Base-by-base conservation (phyloP, 1,140 invertebrate species). In the Elymnias hypermnestra region DNA sequence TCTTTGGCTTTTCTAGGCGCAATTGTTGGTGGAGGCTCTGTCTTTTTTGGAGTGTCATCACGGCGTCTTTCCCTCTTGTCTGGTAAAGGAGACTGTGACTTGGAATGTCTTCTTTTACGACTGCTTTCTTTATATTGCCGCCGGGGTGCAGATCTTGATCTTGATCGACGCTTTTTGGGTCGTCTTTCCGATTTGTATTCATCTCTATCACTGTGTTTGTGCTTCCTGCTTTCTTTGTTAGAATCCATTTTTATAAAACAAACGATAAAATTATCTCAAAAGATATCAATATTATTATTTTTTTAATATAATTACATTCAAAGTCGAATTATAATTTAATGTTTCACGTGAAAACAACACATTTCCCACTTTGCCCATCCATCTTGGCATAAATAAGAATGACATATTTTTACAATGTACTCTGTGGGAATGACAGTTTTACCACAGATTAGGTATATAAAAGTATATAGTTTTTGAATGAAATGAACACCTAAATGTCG, bases 1-100 rank as follows among this genome's bases (percentile, higher is more conserved):
- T 89, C 89, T 65, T 91, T 91, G 23, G 74, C 55, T 58, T 76
- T 78, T 35, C 73, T 55, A 22, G 52, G 57, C 18, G 70, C 69
- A 14, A 39, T 49, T 7, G 65, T 63, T 31, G 56, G 57, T 46
- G 69, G 71, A 0, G 36, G 31, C 33, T 57, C 55, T 14, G 37
- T 14, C 4, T 57, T 57, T 48, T 63, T 69, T 21, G 58, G 39
- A 4, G 44, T 39, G 29, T 68, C 58, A 44, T 63, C 54, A 23
- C 53, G 54, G 18, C 52, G 57, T 51, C 61, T 77, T 18, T 70
- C 72, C 10, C 61, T 47, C 47, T 69, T 75, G 1, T 31, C 28
- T 2, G 33, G 19, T 6, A 33, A 38, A 4, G 70, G 69, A 17
- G 72, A 72, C 15, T 44, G 52, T 1, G 79, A 83, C 25, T 47